phyloP scores from a whole-genome alignment of 2,888 invertebrate species.

The Epistrophella euchroma region DNA sequence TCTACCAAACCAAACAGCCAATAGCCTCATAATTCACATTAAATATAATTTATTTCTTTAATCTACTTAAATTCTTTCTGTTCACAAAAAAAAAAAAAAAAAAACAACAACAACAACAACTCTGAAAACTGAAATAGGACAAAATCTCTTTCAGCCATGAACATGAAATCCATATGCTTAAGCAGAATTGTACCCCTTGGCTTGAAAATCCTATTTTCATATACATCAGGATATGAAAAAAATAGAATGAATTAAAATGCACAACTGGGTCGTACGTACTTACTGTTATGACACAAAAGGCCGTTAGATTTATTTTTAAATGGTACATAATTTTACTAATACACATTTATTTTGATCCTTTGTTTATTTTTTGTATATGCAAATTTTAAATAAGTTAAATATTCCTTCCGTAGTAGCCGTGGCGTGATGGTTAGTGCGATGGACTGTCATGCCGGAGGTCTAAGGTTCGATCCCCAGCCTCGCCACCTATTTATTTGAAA shows the following conservation, averaged over 20 bases:
- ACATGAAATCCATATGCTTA: slow-evolving; percentile 36
- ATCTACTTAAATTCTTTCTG: slow-evolving; percentile 42
- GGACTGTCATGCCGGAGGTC: too few relatives aligned
- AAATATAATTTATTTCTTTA: slow-evolving; percentile 62
- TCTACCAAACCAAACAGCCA: neutral
- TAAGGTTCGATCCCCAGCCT: too few relatives aligned
- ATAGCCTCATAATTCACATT: slow-evolving; percentile 48
- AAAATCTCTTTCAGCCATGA: slow-evolving; percentile 26
- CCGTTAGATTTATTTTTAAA: too few relatives aligned
- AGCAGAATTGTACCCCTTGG: slow-evolving; percentile 33
- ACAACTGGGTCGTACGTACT: neutral
- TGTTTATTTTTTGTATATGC: too few relatives aligned
- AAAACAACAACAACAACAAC: too few relatives aligned
- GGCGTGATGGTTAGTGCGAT: too few relatives aligned
- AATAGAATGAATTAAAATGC: neutral
- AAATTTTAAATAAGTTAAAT: too few relatives aligned
- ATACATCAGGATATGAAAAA: neutral
- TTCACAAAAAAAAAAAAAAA: neutral
- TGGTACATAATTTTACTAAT: too few relatives aligned
- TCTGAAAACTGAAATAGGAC: slow-evolving; percentile 24
- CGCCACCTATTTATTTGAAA: too few relatives aligned
- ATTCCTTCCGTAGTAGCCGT: too few relatives aligned
- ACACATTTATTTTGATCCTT: too few relatives aligned
- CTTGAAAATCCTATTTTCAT: slow-evolving; percentile 29
- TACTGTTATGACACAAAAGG: neutral